Evolutionary conservation across 2,797 vertebrate species (phyloP).

Genomic region (Eidolon dupreanum): DNA sequence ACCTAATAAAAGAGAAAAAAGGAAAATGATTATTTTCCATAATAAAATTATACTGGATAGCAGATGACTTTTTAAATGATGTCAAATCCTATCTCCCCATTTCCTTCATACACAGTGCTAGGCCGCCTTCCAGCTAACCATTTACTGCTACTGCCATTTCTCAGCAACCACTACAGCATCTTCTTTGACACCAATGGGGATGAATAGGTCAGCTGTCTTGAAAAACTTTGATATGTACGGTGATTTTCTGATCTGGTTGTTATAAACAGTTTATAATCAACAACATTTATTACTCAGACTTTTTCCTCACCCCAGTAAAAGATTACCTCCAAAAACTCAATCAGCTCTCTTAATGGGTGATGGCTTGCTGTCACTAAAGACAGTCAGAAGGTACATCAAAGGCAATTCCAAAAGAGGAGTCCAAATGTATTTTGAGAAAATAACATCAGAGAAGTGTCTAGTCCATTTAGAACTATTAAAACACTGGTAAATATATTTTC

Average conservation of each 20-base stretch:
- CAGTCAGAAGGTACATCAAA: not conserved
- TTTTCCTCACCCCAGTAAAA: not conserved
- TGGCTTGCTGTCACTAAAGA: not conserved
- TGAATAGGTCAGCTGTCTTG: not conserved
- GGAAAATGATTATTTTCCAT: not conserved
- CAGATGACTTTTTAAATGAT: not conserved
- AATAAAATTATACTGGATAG: not conserved
- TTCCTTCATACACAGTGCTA: not conserved
- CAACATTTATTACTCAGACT: not conserved
- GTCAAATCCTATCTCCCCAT: not conserved
- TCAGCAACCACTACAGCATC: not conserved
- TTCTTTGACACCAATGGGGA: not conserved
- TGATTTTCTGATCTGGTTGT: not conserved
- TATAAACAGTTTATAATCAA: not conserved
- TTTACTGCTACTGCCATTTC: not conserved
- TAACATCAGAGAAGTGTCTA: not conserved
- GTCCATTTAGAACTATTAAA: not conserved
- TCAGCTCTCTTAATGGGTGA: not conserved
- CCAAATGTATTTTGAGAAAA: conserved; percentile 1
- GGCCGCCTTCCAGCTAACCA: not conserved
- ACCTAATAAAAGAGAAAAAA: not conserved
- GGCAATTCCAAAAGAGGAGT: not conserved
- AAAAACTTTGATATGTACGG: not conserved
- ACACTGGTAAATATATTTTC: not conserved
- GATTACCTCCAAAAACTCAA: not conserved